Percentiles rank a stretch among this genome's conserved stretches.
These are phyloP conservation scores for Ameiurus melas DNA, from an alignment of 2,113 vertebrate species.

Conservation along the genomic window DNA sequence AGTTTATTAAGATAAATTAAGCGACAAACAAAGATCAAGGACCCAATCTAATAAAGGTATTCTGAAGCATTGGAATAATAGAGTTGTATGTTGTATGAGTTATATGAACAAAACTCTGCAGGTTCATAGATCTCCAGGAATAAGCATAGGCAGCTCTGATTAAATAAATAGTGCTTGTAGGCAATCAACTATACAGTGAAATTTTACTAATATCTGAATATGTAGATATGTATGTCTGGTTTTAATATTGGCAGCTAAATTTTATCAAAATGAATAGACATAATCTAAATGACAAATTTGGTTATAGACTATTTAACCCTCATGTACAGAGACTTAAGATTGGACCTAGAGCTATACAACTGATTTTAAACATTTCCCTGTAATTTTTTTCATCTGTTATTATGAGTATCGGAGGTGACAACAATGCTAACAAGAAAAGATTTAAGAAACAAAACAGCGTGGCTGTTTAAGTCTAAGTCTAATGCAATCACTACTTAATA, in stretches of 20 bases:
- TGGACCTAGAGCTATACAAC: background rate
- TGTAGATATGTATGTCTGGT: background rate
- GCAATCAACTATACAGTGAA: background rate
- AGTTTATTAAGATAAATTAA: background rate
- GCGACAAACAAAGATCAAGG: background rate
- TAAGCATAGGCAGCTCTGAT: background rate
- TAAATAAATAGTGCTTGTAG: background rate
- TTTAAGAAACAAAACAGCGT: too few species aligned
- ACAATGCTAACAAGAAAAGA: background rate
- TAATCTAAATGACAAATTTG: background rate
- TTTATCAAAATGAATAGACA: background rate
- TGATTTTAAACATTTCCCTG: background rate
- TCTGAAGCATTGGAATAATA: background rate
- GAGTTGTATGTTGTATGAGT: background rate
- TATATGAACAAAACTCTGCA: slow-evolving; percentile 16
- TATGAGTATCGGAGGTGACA: background rate
- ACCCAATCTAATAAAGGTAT: background rate
- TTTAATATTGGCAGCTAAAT: background rate
- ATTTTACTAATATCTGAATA: background rate
- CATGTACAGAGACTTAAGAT: background rate
- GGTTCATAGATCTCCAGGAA: background rate
- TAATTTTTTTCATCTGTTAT: background rate
- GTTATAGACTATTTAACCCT: background rate
- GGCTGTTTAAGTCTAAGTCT: background rate
- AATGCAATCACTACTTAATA: background rate